Base-by-base conservation (phyloP, 2,888 invertebrate species). In the Chalcosyrphus nemorum region DNA sequence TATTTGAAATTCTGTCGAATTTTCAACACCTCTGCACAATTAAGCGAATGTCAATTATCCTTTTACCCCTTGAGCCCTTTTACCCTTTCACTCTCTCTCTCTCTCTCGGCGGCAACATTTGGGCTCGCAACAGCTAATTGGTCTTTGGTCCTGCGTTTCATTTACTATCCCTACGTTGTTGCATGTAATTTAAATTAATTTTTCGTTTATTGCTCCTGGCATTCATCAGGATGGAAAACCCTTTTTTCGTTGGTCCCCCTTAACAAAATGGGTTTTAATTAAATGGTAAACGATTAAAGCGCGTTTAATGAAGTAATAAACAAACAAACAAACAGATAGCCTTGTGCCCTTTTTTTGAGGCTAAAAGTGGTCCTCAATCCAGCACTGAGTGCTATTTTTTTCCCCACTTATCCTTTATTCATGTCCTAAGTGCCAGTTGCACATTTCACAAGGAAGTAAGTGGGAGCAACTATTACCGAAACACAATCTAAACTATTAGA, bases 171-270 rank as follows among this genome's bases (percentile, higher is more conserved):
- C 24, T 21, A 13, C 24, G 41, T 24, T 59, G 24, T 41, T 59
- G 59, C 59, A 41, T 41, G 59, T 41, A 59, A 59, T 59, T 59
- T 59, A 41, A 59, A 59, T 43, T 59, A 59, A 59, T 59, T 43
- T 43, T 43, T 43, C 43, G 17, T 17, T 43, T 17, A 43, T 43
- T 17, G 43, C 43, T 43, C 13, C 17, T 43, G 43, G 17, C 17
- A 43, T 17, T 17, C 43, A 43, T 43, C 17, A 43, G 41, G 41
- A 15, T 43, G 7, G n/a, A 24, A 24, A 43, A 38, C 4, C 5
- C 17, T 4, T 9, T 43, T 17, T 17, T 2, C 17, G 17, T 17
- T 2, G 3, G n/a, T n/a, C n/a, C 17, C 1, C 9, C 17, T 4
- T 4, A 24, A 4, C 24, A 43, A 43, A 43, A 9, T 15, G 43